Evolutionary conservation across 2,797 vertebrate species (phyloP), one percentile per base, ranked within the genome.

Genomic region (Myotis myotis): DNA sequence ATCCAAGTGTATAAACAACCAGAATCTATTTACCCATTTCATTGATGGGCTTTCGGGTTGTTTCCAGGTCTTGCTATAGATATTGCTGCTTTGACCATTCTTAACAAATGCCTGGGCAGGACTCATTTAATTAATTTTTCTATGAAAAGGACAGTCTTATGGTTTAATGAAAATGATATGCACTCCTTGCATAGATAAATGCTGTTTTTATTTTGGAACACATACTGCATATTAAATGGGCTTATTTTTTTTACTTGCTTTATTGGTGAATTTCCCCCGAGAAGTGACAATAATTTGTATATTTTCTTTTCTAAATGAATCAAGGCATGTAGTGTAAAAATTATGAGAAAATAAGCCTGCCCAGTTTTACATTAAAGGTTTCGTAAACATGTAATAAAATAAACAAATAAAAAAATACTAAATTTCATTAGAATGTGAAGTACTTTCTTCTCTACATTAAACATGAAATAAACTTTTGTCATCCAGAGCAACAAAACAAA

Each of bases 251-350:
- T 90, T 64, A 87, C 33, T 87, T 93, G 36, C 16, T 33, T 83
- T 79, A 80, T 30, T 62, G 36, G 41, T 72, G 94, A 57, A 28
- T 68, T 71, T 76, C 79, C 68, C 30, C 20, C 13, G 8, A 75
- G 10, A 96, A 71, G n/a, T 89, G 66, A 87, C 44, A 80, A 12
- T 72, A 62, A 87, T 83, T 82, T 64, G 25, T 76, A 25, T 38
- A 28, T 64, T 49, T 76, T 71, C 19, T 96, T 91, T 95, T 87
- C 53, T 72, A 93, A 92, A 83, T 28, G 23, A 93, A 94, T 89
- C 1, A 5, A 92, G 84, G 4, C 53, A 53, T 66, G 83, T 71
- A 22, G 88, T 74, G 12, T 80, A 82, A 68, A 82, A 72, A 75
- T 66, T 20, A 74, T n/a, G 51, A 17, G 30, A 82, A 95, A 90